These are phyloP conservation scores for Gobio occitaniae DNA, from an alignment of 2,797 vertebrate genomes.

Conservation along the genomic window DNA sequence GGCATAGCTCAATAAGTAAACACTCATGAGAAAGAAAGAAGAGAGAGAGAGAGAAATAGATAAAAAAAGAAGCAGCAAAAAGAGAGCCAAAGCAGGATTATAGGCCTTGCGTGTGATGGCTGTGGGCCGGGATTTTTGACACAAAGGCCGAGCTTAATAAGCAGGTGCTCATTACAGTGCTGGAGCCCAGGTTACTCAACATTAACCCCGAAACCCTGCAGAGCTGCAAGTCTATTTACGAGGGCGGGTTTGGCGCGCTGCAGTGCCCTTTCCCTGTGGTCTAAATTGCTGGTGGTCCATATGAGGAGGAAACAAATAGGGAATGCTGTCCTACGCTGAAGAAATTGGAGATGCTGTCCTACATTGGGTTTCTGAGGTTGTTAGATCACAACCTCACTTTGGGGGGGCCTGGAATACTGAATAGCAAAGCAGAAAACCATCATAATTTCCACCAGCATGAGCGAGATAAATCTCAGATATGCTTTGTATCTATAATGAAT, in stretches of 20 bases:
- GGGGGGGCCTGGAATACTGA: conserved; percentile 31
- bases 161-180: conserved; percentile 62
- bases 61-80: conserved; percentile 4
- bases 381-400: conserved; percentile 22
- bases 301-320: conserved; percentile 40
- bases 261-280: conserved; percentile 59
- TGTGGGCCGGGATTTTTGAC: conserved; percentile 37
- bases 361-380: conserved; percentile 38
- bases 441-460: background rate
- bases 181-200: conserved; percentile 50
- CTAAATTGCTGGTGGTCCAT: conserved; percentile 60
- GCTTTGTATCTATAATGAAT: conserved; percentile 7
- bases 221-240: conserved; percentile 57
- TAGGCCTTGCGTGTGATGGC: conserved; percentile 54
- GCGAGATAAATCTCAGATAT: conserved; percentile 10
- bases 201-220: conserved; percentile 50
- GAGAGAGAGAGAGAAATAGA: conserved; percentile 10
- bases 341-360: conserved; percentile 43
- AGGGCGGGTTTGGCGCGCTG: conserved; percentile 50
- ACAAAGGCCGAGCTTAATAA: conserved; percentile 57
- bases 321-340: conserved; percentile 34
- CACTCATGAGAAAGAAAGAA: conserved; percentile 41
- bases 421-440: conserved; percentile 25
- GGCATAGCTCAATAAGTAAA: conserved; percentile 43
- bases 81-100: conserved; percentile 45